Percentiles rank a stretch among this genome's conserved stretches.
Evolutionary conservation across 2,888 invertebrate species (phyloP).

Genomic region (Latrodectus elegans): DNA sequence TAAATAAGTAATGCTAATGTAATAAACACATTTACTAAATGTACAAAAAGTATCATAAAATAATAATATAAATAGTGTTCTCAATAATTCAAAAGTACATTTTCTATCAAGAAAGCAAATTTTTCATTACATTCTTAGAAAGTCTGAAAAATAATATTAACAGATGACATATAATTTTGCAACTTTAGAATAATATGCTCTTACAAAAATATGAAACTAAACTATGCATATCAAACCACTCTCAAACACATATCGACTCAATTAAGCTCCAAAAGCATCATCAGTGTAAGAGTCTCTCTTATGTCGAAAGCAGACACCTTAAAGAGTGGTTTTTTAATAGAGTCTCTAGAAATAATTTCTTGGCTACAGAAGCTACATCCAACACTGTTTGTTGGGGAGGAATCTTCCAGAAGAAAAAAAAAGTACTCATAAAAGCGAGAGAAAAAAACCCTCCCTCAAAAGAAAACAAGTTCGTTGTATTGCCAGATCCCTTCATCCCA

Average conservation of each 20-base stretch:
- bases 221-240: neutral
- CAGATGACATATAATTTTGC: no score
- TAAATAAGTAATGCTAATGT: no score
- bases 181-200: neutral
- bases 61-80: no score
- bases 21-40: no score
- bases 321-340: neutral
- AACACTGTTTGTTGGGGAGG: conserved; percentile 11
- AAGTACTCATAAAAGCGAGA: neutral
- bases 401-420: neutral
- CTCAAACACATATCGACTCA: neutral
- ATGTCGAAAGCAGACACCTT: neutral
- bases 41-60: no score
- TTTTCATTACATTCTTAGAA: no score
- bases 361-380: conserved; percentile 27
- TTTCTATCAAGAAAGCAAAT: no score
- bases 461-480: conserved; percentile 34
- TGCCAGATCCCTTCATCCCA: conserved; percentile 46
- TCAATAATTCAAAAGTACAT: no score
- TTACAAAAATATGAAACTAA: neutral
- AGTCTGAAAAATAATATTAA: no score
- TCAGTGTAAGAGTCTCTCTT: neutral
- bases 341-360: conserved; percentile 56
- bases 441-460: neutral
- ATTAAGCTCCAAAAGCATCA: neutral